Percentiles rank a stretch among this genome's conserved stretches.
These are phyloP conservation scores for Erpetoichthys calabaricus DNA, from an alignment of 2,797 vertebrate species.

Conservation along the genomic window DNA sequence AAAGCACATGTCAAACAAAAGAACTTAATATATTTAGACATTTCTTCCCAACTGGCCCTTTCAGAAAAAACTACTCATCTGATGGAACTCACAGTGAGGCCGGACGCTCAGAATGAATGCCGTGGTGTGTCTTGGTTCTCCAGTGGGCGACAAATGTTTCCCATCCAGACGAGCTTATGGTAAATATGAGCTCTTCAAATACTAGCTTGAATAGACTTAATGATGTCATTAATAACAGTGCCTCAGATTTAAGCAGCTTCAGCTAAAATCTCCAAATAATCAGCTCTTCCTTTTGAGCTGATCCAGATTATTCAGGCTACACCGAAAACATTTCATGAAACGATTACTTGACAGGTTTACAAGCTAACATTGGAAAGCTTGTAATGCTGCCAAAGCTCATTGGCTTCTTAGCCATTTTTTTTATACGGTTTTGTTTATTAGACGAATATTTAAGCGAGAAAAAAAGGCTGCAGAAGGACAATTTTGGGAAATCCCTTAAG, in stretches of 20 bases:
- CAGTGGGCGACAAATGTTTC: conserved; percentile 23
- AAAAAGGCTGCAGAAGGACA: conserved; percentile 56
- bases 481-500: conserved; percentile 55
- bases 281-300: not conserved
- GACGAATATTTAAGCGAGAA: conserved; percentile 60
- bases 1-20: no score
- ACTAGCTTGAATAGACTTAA: conserved; percentile 45
- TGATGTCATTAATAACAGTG: conserved; percentile 43
- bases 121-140: conserved; percentile 28
- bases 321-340: conserved; percentile 54
- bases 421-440: conserved; percentile 45
- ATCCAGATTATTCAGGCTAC: not conserved
- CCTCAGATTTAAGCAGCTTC: conserved; percentile 31
- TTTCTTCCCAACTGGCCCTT: no score
- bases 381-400: conserved; percentile 51
- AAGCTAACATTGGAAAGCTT: conserved; percentile 53
- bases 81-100: no score
- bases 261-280: conserved; percentile 18
- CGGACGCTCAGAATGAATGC: not conserved
- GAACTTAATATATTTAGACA: no score
- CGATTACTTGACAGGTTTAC: conserved; percentile 58
- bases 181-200: conserved; percentile 49
- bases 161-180: conserved; percentile 34
- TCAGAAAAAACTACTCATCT: no score
- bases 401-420: conserved; percentile 40